Base-by-base conservation (phyloP, 2,797 vertebrate species). In the Pogoniulus pusillus region DNA sequence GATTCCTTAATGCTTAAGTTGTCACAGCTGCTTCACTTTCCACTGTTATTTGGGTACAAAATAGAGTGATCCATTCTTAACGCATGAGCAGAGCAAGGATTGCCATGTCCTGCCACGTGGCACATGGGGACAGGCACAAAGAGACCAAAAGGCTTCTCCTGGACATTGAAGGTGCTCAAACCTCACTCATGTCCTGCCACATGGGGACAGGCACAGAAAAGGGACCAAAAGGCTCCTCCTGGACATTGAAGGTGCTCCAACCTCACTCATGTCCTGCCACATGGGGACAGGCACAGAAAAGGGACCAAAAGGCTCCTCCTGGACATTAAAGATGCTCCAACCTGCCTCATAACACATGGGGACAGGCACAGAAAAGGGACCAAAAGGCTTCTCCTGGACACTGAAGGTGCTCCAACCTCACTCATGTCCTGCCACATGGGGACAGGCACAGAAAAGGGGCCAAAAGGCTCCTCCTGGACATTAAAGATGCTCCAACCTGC, bases 21-120 rank as follows among this genome's bases (percentile, higher is more conserved):
- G 92, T 93, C 93, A 92, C 85, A 93, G 93, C 91, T 93, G 89
- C 89, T 93, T 89, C 91, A 22, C 68, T 78, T 35, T 27, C 70
- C 74, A 74, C 79, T 51, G 68, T 79, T 94, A 83, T 95, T 87
- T 60, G 82, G 76, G 73, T 81, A 68, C 64, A 60, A 87, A 95
- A 92, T 83, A 16, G 85, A 92, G 91, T 0, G 64, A 95, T 94
- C 87, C 74, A 87, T 95, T 82, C 92, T 93, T 73, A 93, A 88
- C 13, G 64, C 92, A 35, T 51, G 80, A 73, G 20, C 2, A 37
- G 74, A 79, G 71, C 35, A 7, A 27, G 54, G 47, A 69, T 14
- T 39, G 37, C 32, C 76, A 9, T 6, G 66, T 17, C 54, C 71
- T 51, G 3, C 8, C 54, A 8, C 8, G 12, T 23, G 60, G 87